Percentiles rank a stretch among this genome's conserved stretches.
Conservation (phyloP, 2,113 vertebrate species). For the Tiliqua scincoides region DNA sequence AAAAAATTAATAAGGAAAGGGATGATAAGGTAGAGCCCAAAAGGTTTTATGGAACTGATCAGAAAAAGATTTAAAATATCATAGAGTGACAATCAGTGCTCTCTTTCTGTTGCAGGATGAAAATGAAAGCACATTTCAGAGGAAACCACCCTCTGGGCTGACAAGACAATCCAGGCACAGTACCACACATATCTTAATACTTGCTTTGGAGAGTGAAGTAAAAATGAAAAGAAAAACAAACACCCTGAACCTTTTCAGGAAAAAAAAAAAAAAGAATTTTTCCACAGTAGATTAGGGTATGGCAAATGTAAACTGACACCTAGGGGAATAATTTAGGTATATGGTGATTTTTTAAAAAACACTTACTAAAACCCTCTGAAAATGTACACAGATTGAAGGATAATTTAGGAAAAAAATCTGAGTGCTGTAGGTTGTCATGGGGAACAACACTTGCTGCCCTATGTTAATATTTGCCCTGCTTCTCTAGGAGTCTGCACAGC, state of each 20-base stretch:
- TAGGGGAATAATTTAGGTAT: not conserved
- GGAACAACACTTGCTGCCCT: too few relatives aligned
- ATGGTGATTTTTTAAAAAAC: not conserved
- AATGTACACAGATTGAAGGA: not conserved
- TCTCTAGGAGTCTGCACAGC: too few relatives aligned
- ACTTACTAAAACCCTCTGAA: not conserved
- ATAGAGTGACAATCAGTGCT: too few relatives aligned
- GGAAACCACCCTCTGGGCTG: constrained; percentile 39
- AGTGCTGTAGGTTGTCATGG: too few relatives aligned
- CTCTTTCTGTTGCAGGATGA: fast-evolving
- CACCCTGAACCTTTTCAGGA: not conserved
- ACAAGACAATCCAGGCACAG: constrained; percentile 25
- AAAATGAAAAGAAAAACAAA: not conserved
- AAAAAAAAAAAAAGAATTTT: not conserved
- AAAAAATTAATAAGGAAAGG: constrained; percentile 26
- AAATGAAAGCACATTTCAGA: constrained; percentile 36
- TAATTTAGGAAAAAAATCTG: not conserved
- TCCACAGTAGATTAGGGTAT: not conserved
- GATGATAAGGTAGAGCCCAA: not conserved
- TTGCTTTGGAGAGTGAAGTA: constrained; percentile 37
- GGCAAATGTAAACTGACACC: not conserved
- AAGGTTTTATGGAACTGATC: constrained; percentile 19
- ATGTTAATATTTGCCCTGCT: too few relatives aligned
- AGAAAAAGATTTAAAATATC: constrained; percentile 47
- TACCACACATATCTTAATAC: constrained; percentile 10